Evolutionary conservation across 2,797 vertebrate species (phyloP), one percentile per base, ranked within the genome.

Genomic region (Onychomys leucogaster): DNA sequence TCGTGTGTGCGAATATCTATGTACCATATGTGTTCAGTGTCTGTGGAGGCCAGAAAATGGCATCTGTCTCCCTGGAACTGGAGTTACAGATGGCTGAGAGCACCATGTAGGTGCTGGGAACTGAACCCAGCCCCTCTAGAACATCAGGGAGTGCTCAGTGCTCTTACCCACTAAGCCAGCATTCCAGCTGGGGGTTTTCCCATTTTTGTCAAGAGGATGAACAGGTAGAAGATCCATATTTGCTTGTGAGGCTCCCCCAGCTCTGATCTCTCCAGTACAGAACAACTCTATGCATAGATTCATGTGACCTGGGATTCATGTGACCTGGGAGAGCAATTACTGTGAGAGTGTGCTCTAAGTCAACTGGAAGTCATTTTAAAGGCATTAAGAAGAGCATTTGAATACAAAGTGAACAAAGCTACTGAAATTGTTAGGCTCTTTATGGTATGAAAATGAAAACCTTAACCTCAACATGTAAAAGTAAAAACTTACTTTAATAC

Each of bases 401-500:
- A 87, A 71, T 83, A 86, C 89, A 49, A 67, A 23, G 12, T 46
- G 88, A 91, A 41, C 25, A 86, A n/a, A 61, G 63, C 76, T 92
- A 61, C 32, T 96, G 46, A 52, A 46, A 32, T 43, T 85, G 65
- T 73, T 55, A 46, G 29, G 78, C 59, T 49, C 75, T 34, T 78
- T 94, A 83, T 84, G 14, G 12, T 84, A 21, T 34, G 11, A 67
- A 89, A 69, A 95, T 61, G 43, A 75, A 91, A 73, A 71, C 87
- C 43, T 61, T 82, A 82, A 52, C 19, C 63, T 90, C 25, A 6
- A 25, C 37, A 25, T 4, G 23, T 77, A 32, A 84, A 90, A 75
- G 59, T 29, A n/a, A 94, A 91, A 75, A 63, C 29, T 78, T 78
- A 83, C 84, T 43, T 75, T 23, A 14, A 43, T n/a, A 41, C 86